phyloP scores from a whole-genome alignment of 2,113 vertebrate species.

The Menidia beryllina region DNA sequence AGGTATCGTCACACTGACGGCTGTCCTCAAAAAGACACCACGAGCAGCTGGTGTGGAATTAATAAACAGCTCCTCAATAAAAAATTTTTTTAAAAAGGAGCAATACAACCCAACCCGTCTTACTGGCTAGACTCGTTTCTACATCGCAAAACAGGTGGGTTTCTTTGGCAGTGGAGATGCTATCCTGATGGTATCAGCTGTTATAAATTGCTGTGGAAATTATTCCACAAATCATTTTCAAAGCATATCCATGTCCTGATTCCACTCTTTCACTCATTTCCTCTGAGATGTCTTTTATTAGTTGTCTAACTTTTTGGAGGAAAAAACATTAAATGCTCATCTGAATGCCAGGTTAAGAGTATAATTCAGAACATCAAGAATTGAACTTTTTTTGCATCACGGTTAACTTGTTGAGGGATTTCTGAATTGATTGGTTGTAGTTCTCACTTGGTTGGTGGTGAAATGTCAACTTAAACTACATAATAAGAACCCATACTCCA shows the following conservation, averaged over 20 bases:
- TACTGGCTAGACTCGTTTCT: neutral
- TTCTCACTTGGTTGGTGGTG: too few species aligned
- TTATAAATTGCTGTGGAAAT: neutral
- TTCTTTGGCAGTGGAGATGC: neutral
- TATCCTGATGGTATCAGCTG: neutral
- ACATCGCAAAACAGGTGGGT: neutral
- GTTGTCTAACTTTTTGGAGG: too few species aligned
- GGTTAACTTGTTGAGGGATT: too few species aligned
- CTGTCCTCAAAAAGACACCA: slow-evolving; percentile 2
- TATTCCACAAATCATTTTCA: neutral
- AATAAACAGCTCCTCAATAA: neutral
- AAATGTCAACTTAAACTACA: too few species aligned
- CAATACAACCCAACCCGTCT: neutral
- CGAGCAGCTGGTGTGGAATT: slow-evolving; percentile 1
- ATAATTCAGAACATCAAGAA: too few species aligned
- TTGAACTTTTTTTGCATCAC: too few species aligned
- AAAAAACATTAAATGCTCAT: neutral
- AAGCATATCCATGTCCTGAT: neutral
- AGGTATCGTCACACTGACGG: slow-evolving; percentile 22
- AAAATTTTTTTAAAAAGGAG: too few species aligned
- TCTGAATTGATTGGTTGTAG: too few species aligned
- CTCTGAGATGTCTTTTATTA: too few species aligned
- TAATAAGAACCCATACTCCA: too few species aligned
- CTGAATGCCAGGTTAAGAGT: neutral
- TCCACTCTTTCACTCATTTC: neutral